Conservation (phyloP, 1,140 invertebrate species). For the Pachyrhynchus sulphureomaculatus region DNA sequence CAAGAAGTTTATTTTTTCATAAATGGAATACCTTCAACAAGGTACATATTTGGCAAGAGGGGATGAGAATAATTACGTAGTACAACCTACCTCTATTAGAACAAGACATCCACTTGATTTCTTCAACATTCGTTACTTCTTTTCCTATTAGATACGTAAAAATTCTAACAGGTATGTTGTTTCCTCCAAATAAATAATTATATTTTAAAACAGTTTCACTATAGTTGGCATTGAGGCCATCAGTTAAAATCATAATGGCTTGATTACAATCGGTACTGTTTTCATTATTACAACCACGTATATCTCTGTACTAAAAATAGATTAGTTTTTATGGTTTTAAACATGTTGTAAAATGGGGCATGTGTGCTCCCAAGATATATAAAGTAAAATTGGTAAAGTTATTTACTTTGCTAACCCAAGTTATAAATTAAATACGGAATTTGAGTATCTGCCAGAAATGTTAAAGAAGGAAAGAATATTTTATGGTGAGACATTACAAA, state of each 20-base stretch:
- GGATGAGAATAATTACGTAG: too few relatives aligned
- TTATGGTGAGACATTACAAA: too few relatives aligned
- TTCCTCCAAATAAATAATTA: conserved; percentile 71
- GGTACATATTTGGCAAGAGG: too few relatives aligned
- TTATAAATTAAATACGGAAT: too few relatives aligned
- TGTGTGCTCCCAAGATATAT: too few relatives aligned
- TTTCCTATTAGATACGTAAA: conserved; percentile 97
- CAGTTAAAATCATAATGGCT: conserved; percentile 98
- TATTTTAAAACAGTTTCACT: conserved; percentile 85
- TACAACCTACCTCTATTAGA: conserved; percentile 90
- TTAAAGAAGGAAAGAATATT: too few relatives aligned
- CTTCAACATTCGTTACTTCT: conserved; percentile 88
- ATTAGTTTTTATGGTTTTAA: conserved; percentile 9
- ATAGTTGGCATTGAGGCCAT: conserved; percentile 90
- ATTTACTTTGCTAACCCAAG: too few relatives aligned
- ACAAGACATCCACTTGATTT: conserved; percentile 96
- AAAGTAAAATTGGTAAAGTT: too few relatives aligned
- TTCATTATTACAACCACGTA: conserved; percentile 58
- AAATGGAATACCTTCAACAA: too few relatives aligned
- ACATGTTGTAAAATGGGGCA: too few relatives aligned
- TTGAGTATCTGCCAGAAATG: too few relatives aligned
- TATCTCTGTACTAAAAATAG: conserved; percentile 55
- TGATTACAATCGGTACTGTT: conserved; percentile 81
- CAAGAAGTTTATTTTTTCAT: too few relatives aligned
- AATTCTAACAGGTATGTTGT: conserved; percentile 80